Conservation (phyloP, 2,888 invertebrate species). For the Trissoscelio sp. region DNA sequence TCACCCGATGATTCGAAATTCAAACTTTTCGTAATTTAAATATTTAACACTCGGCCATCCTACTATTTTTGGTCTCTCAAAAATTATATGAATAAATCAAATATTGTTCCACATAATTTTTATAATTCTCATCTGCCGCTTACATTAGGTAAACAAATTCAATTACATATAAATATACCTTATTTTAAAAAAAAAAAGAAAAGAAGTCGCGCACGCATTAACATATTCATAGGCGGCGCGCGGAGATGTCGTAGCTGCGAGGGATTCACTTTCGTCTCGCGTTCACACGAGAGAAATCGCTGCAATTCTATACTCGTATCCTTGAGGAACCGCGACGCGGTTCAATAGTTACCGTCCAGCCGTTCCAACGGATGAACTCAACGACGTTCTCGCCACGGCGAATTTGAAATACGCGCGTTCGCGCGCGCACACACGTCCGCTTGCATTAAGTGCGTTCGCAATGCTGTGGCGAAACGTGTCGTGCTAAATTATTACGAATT, state of each 20-base stretch:
- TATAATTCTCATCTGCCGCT: too few species aligned
- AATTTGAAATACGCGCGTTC: constrained; percentile 22
- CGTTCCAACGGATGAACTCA: constrained; percentile 62
- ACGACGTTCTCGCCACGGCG: constrained; percentile 6
- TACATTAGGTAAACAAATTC: too few species aligned
- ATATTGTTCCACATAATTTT: too few species aligned
- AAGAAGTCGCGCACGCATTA: constrained; percentile 35
- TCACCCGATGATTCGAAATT: too few species aligned
- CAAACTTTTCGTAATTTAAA: too few species aligned
- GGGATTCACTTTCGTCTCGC: constrained; percentile 78
- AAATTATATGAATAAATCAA: too few species aligned
- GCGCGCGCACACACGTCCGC: constrained; percentile 10
- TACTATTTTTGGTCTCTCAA: too few species aligned
- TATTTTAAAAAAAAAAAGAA: background rate
- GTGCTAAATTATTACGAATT: constrained; percentile 27
- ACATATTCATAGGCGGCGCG: constrained; percentile 56
- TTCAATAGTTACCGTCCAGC: constrained; percentile 74
- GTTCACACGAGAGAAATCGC: constrained; percentile 72
- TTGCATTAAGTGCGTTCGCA: constrained; percentile 10
- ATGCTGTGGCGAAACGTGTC: constrained; percentile 30
- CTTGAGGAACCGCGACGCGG: constrained; percentile 78
- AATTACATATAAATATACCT: too few species aligned
- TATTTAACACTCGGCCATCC: too few species aligned
- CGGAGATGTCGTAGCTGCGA: constrained; percentile 63
- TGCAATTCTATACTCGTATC: constrained; percentile 77